Percentiles rank a stretch among this genome's conserved stretches.
These are phyloP conservation scores for Chiloscyllium plagiosum DNA, from an alignment of 2,113 vertebrate genomes.

Conservation along the genomic window DNA sequence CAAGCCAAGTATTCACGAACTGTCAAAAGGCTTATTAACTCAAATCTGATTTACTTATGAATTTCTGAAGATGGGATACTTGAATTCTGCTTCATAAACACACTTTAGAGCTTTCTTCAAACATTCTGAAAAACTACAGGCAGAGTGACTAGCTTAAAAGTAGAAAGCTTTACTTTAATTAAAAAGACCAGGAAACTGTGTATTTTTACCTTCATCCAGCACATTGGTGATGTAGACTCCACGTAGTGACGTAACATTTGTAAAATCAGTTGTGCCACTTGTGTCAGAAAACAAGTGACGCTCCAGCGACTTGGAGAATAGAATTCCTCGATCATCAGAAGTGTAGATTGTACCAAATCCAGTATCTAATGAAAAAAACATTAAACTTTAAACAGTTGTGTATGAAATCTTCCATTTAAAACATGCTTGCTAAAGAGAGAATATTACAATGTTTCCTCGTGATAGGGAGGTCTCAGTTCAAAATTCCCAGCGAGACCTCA, in stretches of 20 bases:
- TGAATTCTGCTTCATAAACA: neutral
- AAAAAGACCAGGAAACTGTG: neutral
- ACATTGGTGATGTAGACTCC: constrained; percentile 61
- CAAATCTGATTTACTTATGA: neutral
- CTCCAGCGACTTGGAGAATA: constrained; percentile 62
- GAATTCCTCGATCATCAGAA: constrained; percentile 54
- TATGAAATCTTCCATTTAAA: neutral
- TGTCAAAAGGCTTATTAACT: neutral
- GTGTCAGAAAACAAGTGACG: constrained; percentile 56
- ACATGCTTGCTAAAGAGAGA: neutral
- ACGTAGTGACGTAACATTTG: constrained; percentile 58
- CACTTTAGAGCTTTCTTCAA: neutral
- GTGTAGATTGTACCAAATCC: constrained; percentile 66
- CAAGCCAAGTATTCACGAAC: neutral
- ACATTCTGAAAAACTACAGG: neutral
- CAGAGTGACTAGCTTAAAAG: neutral
- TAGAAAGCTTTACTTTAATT: neutral
- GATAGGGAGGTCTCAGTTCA: neutral
- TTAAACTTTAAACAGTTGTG: neutral
- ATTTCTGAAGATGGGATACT: neutral
- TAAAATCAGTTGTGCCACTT: constrained; percentile 60
- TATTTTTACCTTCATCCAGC: constrained; percentile 53
- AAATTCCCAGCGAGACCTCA: neutral
- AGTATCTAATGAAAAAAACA: constrained; percentile 50
- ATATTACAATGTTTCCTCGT: neutral